Conservation (phyloP, 1,140 invertebrate genomes). For the Mizuhopecten yessoensis region DNA sequence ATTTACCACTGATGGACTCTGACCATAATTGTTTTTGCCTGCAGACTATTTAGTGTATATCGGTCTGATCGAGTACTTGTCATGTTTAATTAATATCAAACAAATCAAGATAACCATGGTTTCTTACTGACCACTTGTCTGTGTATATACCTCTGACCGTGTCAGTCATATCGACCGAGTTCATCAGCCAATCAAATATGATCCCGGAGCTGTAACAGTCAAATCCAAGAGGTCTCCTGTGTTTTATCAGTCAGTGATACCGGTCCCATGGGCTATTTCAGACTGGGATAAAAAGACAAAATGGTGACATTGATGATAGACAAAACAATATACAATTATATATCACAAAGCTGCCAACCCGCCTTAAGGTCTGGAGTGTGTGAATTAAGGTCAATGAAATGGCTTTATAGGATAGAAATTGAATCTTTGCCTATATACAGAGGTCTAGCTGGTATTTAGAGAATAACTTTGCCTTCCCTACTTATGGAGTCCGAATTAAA, state of each 20-base stretch:
- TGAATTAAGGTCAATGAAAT: not conserved
- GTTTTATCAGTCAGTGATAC: conserved; percentile 13
- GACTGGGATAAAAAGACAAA: not conserved
- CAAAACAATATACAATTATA: not conserved
- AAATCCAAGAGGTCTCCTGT: not conserved
- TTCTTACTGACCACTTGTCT: not conserved
- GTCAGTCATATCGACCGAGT: not conserved
- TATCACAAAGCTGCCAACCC: not conserved
- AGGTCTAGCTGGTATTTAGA: no score
- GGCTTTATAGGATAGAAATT: no score
- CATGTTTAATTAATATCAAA: not conserved
- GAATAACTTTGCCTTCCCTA: no score
- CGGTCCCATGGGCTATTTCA: not conserved
- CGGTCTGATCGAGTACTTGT: not conserved
- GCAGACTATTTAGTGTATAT: not conserved
- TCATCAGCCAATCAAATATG: not conserved
- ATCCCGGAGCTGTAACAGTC: not conserved
- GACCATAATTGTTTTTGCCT: not conserved
- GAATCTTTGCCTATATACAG: no score
- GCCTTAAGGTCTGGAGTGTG: not conserved
- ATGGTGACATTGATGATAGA: not conserved
- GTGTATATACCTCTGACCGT: not conserved
- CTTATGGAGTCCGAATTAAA: no score
- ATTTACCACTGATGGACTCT: not conserved
- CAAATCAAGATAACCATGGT: not conserved